Evolutionary conservation across 2,888 invertebrate species (phyloP).

Genomic region (Netelia melanura): DNA sequence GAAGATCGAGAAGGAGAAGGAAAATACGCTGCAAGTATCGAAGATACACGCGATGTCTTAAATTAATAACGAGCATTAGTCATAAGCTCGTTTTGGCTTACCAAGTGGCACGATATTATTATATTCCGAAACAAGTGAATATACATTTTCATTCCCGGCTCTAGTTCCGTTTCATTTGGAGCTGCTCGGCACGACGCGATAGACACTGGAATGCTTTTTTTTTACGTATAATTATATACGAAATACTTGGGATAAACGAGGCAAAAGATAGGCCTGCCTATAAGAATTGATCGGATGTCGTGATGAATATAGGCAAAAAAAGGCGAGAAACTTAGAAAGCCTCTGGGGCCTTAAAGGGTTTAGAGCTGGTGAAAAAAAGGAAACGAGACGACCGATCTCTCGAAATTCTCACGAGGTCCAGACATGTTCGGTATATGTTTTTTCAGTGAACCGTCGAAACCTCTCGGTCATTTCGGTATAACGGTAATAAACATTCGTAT

Average conservation of each 20-base stretch:
- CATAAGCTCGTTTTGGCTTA: conserved; percentile 26
- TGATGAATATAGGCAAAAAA: conserved; percentile 12
- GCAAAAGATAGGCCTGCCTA: conserved; percentile 25
- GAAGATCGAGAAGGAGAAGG: background rate
- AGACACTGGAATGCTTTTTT: conserved; percentile 32
- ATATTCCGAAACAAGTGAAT: conserved; percentile 46
- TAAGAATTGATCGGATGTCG: conserved; percentile 54
- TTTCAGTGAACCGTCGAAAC: conserved; percentile 33
- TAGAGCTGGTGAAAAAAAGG: conserved; percentile 10
- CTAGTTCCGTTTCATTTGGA: background rate
- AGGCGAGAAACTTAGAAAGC: conserved; percentile 31
- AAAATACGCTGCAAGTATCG: background rate
- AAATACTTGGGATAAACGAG: conserved; percentile 50
- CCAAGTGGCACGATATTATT: conserved; percentile 30
- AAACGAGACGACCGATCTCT: background rate
- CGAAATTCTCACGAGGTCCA: conserved; percentile 30
- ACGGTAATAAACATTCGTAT: conserved; percentile 72
- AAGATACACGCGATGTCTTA: conserved; percentile 6
- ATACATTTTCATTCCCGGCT: background rate
- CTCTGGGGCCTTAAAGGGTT: conserved; percentile 25
- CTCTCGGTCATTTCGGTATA: conserved; percentile 46
- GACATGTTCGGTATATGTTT: conserved; percentile 5
- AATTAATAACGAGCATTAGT: conserved; percentile 56
- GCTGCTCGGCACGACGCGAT: background rate
- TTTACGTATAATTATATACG: conserved; percentile 56